A percentile compares a stretch with the other conserved stretches of the same genome.
Conservation (phyloP, 2,888 invertebrate species). For the Drosophila mercatorum region DNA sequence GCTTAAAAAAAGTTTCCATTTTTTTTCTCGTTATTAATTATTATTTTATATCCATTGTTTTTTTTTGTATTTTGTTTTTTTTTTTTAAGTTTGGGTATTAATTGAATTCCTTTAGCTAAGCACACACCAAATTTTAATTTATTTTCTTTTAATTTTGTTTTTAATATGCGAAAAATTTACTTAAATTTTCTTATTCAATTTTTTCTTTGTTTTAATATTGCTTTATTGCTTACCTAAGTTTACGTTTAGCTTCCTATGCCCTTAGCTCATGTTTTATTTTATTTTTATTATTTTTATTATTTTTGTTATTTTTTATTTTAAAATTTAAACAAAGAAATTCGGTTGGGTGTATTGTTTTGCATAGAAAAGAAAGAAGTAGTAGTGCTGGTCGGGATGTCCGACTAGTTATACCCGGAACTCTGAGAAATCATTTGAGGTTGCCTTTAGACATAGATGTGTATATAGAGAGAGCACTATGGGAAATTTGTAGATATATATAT, state of each 20-base stretch:
- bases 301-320: neutral
- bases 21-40: constrained; percentile 18
- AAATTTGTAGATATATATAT: no score
- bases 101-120: constrained; percentile 62
- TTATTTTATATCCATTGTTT: constrained; percentile 9
- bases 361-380: no score
- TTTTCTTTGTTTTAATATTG: constrained; percentile 55
- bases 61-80: neutral
- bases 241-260: constrained; percentile 15
- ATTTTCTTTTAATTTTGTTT: constrained; percentile 12
- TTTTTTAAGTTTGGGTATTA: constrained; percentile 31
- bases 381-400: neutral
- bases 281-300: neutral
- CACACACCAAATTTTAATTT: constrained; percentile 37
- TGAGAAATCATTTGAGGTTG: neutral
- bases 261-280: constrained; percentile 29
- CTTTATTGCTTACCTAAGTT: constrained; percentile 54
- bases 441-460: no score
- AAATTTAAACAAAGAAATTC: constrained; percentile 1
- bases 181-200: constrained; percentile 30
- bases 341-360: neutral
- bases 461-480: no score
- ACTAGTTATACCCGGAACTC: neutral
- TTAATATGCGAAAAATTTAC: constrained; percentile 44
- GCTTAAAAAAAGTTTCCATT: constrained; percentile 22